Percentiles rank a stretch among this genome's conserved stretches.
Conservation (phyloP, 2,888 invertebrate species). For the Pachliopta kotzebuea region DNA sequence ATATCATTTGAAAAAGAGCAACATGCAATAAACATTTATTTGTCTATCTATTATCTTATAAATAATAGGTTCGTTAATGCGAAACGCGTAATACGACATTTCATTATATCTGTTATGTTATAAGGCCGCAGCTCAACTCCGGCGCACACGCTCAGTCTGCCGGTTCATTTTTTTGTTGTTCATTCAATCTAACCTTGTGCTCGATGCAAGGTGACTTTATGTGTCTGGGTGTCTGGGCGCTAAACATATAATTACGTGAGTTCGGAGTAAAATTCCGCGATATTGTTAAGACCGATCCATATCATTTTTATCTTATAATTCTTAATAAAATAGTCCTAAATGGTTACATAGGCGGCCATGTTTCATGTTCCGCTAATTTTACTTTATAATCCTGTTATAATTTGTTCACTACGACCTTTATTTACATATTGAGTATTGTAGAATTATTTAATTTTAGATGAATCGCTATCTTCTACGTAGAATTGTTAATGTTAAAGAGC, state of each 20-base stretch:
- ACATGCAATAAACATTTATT: conserved; percentile 44
- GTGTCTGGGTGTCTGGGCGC: conserved; percentile 73
- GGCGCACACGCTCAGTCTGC: conserved; percentile 58
- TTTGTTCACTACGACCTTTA: conserved; percentile 45
- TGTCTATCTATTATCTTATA: conserved; percentile 35
- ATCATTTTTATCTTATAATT: conserved; percentile 61
- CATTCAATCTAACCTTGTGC: conserved; percentile 74
- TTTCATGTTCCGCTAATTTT: conserved; percentile 35
- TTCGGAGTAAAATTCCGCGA: conserved; percentile 63
- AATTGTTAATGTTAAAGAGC: conserved; percentile 59
- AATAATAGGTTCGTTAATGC: conserved; percentile 34
- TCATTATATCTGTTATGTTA: conserved; percentile 41
- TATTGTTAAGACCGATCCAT: conserved; percentile 69
- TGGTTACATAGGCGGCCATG: conserved; percentile 7
- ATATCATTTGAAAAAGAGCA: conserved; percentile 52
- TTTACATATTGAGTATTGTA: conserved; percentile 49
- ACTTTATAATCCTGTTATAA: conserved; percentile 26
- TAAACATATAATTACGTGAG: conserved; percentile 75
- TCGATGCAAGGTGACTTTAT: conserved; percentile 76
- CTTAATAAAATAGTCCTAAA: conserved; percentile 14
- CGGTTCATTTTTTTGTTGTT: conserved; percentile 69
- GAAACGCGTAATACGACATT: conserved; percentile 36
- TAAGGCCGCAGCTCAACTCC: conserved; percentile 41
- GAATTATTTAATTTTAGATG: conserved; percentile 53
- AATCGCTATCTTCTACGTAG: conserved; percentile 51